Conservation (phyloP, 2,113 vertebrate genomes). For the Gallinago jamesoni region DNA sequence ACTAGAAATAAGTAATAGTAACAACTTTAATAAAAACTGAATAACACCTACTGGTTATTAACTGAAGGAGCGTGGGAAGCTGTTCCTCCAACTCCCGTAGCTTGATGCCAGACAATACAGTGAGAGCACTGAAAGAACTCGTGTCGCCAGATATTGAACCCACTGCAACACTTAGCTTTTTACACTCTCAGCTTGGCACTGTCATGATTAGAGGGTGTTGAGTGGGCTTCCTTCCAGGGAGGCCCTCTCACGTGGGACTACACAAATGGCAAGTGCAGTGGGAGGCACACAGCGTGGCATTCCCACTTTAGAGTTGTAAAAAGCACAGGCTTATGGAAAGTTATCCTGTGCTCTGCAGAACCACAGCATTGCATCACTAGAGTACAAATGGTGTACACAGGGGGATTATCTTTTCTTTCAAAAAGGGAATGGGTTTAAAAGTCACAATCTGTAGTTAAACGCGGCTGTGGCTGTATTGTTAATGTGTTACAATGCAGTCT, state of each 20-base stretch:
- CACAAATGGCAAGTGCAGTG: neutral
- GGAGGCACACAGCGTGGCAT: neutral
- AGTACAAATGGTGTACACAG: neutral
- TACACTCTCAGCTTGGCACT: neutral
- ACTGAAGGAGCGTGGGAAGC: neutral
- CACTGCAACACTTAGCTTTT: neutral
- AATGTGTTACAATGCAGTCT: neutral
- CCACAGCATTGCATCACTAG: neutral
- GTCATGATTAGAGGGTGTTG: neutral
- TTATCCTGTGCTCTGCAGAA: neutral
- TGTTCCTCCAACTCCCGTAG: neutral
- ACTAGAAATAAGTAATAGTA: neutral
- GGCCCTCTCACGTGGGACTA: neutral
- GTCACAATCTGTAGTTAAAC: neutral
- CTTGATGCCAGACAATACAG: neutral
- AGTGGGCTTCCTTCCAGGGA: neutral
- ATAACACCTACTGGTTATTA: neutral
- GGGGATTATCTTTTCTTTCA: neutral
- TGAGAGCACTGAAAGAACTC: neutral
- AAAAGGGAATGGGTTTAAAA: neutral
- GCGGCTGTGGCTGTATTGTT: neutral
- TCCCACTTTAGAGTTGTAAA: neutral
- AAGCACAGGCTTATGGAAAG: neutral
- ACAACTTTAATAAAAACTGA: neutral
- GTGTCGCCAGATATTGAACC: neutral